Evolutionary conservation across 2,113 vertebrate genomes (phyloP).

Genomic region (Talpa occidentalis): DNA sequence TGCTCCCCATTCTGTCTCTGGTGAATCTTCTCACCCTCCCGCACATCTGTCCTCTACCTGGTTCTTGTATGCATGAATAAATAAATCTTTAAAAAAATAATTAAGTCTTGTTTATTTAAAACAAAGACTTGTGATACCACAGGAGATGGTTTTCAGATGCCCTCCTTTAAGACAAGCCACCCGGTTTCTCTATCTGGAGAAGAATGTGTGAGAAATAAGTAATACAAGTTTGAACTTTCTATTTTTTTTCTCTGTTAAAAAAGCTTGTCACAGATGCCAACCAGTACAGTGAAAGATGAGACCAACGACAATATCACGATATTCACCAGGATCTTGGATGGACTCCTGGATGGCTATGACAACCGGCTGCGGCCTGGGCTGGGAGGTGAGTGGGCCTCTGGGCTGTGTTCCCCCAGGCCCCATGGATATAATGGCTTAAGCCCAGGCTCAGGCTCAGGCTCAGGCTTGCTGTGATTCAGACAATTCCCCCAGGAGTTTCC

Average conservation of each 20-base stretch:
- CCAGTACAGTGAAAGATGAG: slow-evolving; percentile 90
- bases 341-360: slow-evolving; percentile 96
- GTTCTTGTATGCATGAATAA: too few species aligned
- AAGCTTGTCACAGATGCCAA: slow-evolving; percentile 93
- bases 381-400: slow-evolving; percentile 87
- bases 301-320: slow-evolving; percentile 97
- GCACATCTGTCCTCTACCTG: too few species aligned
- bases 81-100: too few species aligned
- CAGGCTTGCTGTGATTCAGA: neutral
- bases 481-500: neutral
- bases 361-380: slow-evolving; percentile 96
- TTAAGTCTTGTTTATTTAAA: neutral
- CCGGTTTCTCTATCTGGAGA: neutral
- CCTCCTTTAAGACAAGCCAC: neutral
- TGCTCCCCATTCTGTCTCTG: too few species aligned
- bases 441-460: too few species aligned
- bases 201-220: neutral
- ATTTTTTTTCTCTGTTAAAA: slow-evolving; percentile 51
- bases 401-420: accelerated
- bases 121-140: too few species aligned
- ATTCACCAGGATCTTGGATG: slow-evolving; percentile 96
- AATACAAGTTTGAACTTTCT: neutral
- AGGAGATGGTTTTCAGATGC: neutral
- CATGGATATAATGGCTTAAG: neutral
- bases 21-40: too few species aligned